Percentiles rank a stretch among this genome's conserved stretches.
phyloP scores from a whole-genome alignment of 2,113 vertebrate genomes.

The Leptobrachium ailaonicum region DNA sequence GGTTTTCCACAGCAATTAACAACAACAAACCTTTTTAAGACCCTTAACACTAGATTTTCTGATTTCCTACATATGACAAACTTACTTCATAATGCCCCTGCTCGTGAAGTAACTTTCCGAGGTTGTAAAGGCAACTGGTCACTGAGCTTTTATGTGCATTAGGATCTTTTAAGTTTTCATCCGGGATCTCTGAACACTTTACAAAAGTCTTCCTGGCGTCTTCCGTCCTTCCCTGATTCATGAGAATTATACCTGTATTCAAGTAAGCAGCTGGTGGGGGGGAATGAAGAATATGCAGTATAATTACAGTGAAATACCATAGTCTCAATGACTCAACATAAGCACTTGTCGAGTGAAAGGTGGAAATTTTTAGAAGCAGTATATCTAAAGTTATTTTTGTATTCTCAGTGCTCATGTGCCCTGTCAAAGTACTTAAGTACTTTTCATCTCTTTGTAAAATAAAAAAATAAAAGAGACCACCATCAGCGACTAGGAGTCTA shows the following conservation, averaged over 20 bases:
- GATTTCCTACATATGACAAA: not conserved
- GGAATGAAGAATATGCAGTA: not conserved
- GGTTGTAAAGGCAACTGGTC: slow-evolving; percentile 96
- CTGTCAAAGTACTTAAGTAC: not conserved
- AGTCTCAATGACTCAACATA: not conserved
- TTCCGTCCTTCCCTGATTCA: slow-evolving; percentile 92
- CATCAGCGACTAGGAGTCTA: slow-evolving; percentile 12
- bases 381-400: not conserved
- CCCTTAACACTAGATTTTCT: not conserved
- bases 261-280: slow-evolving; percentile 87
- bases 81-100: slow-evolving; percentile 92
- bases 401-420: not conserved
- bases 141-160: slow-evolving; percentile 97
- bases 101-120: slow-evolving; percentile 96
- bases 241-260: slow-evolving; percentile 96
- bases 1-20: not conserved
- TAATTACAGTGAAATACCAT: not conserved
- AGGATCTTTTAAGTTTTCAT: slow-evolving; percentile 97
- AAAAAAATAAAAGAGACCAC: slow-evolving; percentile 16
- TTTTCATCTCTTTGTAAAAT: not conserved
- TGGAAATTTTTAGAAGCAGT: not conserved
- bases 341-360: not conserved
- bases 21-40: too few species aligned
- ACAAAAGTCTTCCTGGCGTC: slow-evolving; percentile 91
- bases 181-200: slow-evolving; percentile 95